Evolutionary conservation across 2,797 vertebrate species (phyloP), one percentile per base, ranked within the genome.

Genomic region (Anisognathus igniventris): DNA sequence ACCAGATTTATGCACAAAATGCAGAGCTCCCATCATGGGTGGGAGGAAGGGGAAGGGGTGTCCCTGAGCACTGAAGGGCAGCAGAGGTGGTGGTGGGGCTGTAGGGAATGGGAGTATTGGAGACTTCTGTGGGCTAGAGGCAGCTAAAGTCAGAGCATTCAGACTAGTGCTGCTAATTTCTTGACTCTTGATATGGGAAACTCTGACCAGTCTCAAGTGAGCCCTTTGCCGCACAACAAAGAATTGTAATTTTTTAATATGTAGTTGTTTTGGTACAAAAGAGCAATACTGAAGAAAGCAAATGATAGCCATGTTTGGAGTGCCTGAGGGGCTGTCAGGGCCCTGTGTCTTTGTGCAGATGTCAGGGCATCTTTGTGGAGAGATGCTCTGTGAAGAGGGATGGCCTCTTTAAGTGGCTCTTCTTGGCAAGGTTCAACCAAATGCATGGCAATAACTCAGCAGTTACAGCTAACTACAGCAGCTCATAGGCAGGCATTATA

Each of bases 381-480:
- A 39, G 65, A 73, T 35, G 57, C 48, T 62, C 35, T 51, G 21
- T 11, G 70, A 84, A 61, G 64, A 87, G 62, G 65, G 42, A 87
- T 7, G 10, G 40, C 19, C 17, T 75, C 78, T 86, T 33, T 51
- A 65, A 86, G 79, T 72, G 76, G n/a, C 47, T 81, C 72, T 87
- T 90, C 89, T 75, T 92, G 91, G 76, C 76, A 92, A 94, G 78
- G 85, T 91, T 86, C 83, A 88, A 75, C 88, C 91, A 83, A 83
- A 83, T 25, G 82, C 81, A 80, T 31, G 58, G 81, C 61, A 75
- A 50, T 77, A 95, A 74, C 88, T 50, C 61, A 91, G 85, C 87
- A 68, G 78, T 53, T 57, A 44, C 40, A 85, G 87, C 72, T 72
- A 94, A 75, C 91, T 91, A 72, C 61, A 86, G 82, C 82, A 86